These are phyloP conservation scores for Oreotrochilus melanogaster DNA, from an alignment of 2,113 vertebrate genomes.

Conservation along the genomic window DNA sequence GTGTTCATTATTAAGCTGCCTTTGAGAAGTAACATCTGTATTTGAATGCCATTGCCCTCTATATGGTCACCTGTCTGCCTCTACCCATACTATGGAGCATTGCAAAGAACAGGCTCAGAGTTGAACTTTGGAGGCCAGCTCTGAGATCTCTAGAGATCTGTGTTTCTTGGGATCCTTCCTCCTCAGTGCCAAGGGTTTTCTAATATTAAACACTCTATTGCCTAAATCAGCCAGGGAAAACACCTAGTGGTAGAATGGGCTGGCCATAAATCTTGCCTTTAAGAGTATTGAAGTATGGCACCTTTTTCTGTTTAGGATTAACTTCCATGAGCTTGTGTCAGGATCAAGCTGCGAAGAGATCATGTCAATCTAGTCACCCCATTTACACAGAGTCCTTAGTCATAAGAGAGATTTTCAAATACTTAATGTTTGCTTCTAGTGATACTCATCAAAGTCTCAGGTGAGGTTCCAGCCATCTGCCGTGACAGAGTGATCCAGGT, in stretches of 20 bases:
- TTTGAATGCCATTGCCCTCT: not conserved
- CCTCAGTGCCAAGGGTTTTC: not conserved
- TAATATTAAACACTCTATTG: not conserved
- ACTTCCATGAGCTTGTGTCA: not conserved
- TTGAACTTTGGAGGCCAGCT: not conserved
- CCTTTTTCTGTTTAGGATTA: not conserved
- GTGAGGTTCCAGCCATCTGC: not conserved
- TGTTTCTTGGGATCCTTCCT: not conserved
- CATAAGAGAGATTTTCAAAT: not conserved
- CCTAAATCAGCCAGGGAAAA: not conserved
- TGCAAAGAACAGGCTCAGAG: not conserved
- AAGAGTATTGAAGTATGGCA: not conserved
- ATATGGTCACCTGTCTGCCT: not conserved
- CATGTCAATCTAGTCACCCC: accelerated
- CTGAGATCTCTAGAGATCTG: not conserved
- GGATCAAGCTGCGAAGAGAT: not conserved
- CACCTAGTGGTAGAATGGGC: not conserved
- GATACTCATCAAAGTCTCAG: not conserved
- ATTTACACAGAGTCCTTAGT: not conserved
- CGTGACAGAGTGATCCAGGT: not conserved
- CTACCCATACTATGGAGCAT: not conserved
- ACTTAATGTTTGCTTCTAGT: not conserved
- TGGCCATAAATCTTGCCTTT: not conserved
- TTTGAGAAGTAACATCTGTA: not conserved
- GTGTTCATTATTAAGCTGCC: not conserved